Evolutionary conservation across 1,140 invertebrate species (phyloP), one percentile per base, ranked within the genome.

Genomic region (Cyclina sinensis): DNA sequence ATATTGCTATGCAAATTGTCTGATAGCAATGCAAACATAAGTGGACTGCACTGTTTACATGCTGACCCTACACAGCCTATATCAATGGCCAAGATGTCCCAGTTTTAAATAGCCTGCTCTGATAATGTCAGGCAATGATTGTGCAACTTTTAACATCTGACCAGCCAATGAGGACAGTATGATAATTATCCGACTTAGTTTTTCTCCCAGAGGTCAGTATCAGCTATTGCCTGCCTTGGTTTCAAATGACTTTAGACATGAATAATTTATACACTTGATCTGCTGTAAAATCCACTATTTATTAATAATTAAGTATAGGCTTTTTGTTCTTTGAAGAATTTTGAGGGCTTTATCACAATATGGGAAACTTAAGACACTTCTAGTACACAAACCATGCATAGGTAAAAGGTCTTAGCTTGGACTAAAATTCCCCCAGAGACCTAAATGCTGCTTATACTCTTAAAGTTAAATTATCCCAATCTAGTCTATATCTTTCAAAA

Each of bases 211-310:
- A 62, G 65, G 65, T 37, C 65, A 70, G 65, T 70, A 65, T 65
- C 30, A 11, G 59, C 30, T 1, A 11, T 7, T 30, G 59, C n/a
- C 24, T 5, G 27, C 59, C 59, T 27, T 30, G 27, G 59, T 70
- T 39, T 70, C 65, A 70, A 70, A 70, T 70, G 65, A 70, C 65
- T 37, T 37, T 70, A 37, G 65, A 32, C 32, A 70, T 70, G 30
- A 35, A 70, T 70, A 37, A 37, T 70, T 70, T 9, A 30, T 7
- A 37, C 37, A 32, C 37, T 18, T 4, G 32, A 24, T 18, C 18
- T 7, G 27, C 5, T 27, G 27, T 5, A 62, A 24, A 27, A n/a
- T 62, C 57, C n/a, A 9, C n/a, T 18, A n/a, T 27, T n/a, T 62
- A 62, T 62, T 27, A 9, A 62, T 62, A 27, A 62, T 62, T 62